Evolutionary conservation across 2,888 invertebrate species (phyloP), one percentile per base, ranked within the genome.

Genomic region (Drosophila borborema): DNA sequence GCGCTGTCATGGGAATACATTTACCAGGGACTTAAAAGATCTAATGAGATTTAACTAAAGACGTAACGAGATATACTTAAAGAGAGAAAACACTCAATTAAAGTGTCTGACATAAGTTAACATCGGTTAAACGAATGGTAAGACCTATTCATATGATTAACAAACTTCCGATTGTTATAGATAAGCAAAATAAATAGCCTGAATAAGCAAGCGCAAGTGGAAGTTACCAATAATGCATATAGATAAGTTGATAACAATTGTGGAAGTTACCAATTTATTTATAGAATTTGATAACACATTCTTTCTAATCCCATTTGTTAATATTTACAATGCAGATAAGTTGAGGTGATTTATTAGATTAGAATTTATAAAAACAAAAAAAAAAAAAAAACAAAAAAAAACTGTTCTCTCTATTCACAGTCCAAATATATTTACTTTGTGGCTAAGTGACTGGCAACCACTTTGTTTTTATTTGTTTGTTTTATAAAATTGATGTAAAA

Each of bases 1-100:
- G 18, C 38, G 28, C 56, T 49, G 40, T 49, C 18, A 58, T 64
- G 48, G 4, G 66, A 14, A 23, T 40, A 28, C 16, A 16, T 40
- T 12, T 34, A 18, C 46, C n/a, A 54, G 34, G 14, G 14, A 18
- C 55, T 28, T n/a, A 12, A 7, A 9, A 58, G 20, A 48, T 10
- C 3, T 18, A 34, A 49, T 12, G 31, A 53, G 36, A 41, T 16
- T 6, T n/a, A 28, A 28, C 40, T 10, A 10, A 9, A 58, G 38
- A 31, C 7, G 18, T 18, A 36, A 51, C 14, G 34, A 54, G 38
- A 40, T 8, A 6, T n/a, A n/a, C 38, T 38, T 38, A 14, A 38
- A 54, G 14, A 9, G 23, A 16, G 38, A 38, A 36, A 23, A 9
- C 48, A 28, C 16, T 28, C 8, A 8, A n/a, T 28, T 40, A 10